Evolutionary conservation across 2,113 vertebrate species (phyloP).

Genomic region (Ptilorrhoa leucosticta): DNA sequence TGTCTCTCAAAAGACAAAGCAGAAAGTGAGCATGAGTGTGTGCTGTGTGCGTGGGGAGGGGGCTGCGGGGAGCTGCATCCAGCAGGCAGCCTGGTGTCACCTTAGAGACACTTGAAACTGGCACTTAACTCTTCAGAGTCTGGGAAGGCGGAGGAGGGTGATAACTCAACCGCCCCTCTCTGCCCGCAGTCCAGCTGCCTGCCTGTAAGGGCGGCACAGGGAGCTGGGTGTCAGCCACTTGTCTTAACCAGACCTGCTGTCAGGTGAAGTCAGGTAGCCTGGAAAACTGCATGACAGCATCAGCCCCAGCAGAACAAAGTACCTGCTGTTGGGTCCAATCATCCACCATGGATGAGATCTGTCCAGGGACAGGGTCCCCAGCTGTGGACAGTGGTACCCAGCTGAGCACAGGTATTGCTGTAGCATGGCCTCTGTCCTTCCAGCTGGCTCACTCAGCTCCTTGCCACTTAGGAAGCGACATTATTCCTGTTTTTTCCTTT

Average conservation of each 20-base stretch:
- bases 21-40: background rate
- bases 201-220: background rate
- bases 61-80: background rate
- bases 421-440: background rate
- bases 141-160: background rate
- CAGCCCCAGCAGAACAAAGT: background rate
- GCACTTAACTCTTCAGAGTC: constrained; percentile 42
- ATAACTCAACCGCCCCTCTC: background rate
- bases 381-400: background rate
- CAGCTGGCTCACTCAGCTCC: background rate
- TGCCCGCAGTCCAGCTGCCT: background rate
- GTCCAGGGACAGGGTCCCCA: background rate
- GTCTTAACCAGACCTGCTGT: accelerated
- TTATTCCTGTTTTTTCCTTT: background rate
- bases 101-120: constrained; percentile 60
- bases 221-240: background rate
- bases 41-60: constrained; percentile 7
- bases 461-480: background rate
- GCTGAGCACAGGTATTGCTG: background rate
- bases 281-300: background rate
- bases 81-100: constrained; percentile 54
- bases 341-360: accelerated
- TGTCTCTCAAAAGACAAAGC: constrained; percentile 24
- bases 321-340: background rate
- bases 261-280: background rate